Base-by-base conservation (phyloP, 2,888 invertebrate species). In the Pocota personata region DNA sequence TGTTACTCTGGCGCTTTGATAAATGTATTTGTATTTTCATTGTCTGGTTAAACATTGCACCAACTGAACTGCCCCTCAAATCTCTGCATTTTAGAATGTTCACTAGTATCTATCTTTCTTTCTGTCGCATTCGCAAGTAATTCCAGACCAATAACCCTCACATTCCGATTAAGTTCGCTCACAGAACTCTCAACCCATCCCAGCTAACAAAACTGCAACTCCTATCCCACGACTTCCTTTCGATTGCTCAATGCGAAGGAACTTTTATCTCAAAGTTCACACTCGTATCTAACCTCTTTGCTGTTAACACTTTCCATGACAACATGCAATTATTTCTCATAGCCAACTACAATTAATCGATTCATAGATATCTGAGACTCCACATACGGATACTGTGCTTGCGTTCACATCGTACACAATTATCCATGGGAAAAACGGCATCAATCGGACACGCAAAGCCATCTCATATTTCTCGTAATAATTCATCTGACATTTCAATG, bases 401-500 rank as follows among this genome's bases (percentile, higher is more conserved):
- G 10, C 32, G 43, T 57, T 71, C 43, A 24, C 57, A 30, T 69
- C 16, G 64, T 57, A 21, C 55, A 62, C 48, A 76, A 76, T 67
- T 67, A 77, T 16, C 37, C 48, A 69, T 75, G 73, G 37, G 75
- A 80, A 57, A 52, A 60, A 30, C 58, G 30, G 6, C 62, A 72
- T 52, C 71, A 66, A 72, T 69, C 50, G 43, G 21, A 58, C 73
- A 79, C 66, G 58, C 72, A 66, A 82, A 24, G 35, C 35, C 55
- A 62, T 79, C 75, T 84, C 57, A 57, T 75, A 35, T 79, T 75
- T 69, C 79, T 64, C 21, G 37, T 21, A 46, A 83, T 73, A 83
- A 79, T 79, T 83, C 69, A 79, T 79, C 80, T 76, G 80, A 80
- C 84, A 84, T 69, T 64, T 71, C 84, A 84, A 80, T 80, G 84